Base-by-base conservation (phyloP, 2,888 invertebrate genomes). In the Yponomeuta sedellus region DNA sequence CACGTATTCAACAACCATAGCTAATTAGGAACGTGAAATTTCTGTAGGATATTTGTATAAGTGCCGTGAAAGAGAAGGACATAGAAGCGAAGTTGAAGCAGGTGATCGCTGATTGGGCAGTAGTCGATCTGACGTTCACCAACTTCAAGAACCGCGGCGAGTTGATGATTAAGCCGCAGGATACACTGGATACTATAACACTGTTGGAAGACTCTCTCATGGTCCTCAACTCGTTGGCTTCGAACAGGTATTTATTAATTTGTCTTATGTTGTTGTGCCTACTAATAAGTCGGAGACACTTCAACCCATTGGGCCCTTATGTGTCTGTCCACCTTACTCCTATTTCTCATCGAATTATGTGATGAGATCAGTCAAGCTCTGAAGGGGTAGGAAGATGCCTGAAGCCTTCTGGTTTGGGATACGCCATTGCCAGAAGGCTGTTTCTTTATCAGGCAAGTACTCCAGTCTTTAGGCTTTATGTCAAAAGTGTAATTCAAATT, bases 1-100 rank as follows among this genome's bases (percentile, higher is more conserved):
- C 1, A 34, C 34, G 8, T 6, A 34, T 8, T 34, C 8, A 8
- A 34, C 6, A 6, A 34, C 34, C 34, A 34, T 34, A 6, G 8
- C 10, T 34, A 34, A 5, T 8, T 8, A 8, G 34, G 1, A 8
- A 5, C 34, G 34, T 34, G 34, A 34, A 8, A 12, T 52, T 52
- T 22, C 59, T 8, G 4, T 69, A 95, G 94, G 97, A 97, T 78
- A 96, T 97, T 72, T 97, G 97, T 75, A 95, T 97, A 52, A 95
- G 97, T 75, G 97, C 97, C 0, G 94, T 95, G 0, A 97, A 97
- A 86, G 98, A 98, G 81, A 95, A 95, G 73, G 97, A 98, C 73
- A 97, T 97, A 69, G 97, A 97, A 87, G 96, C 95, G 0, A 97
- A 97, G 87, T 80, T 97, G 68, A 96, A 95, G 72, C 95, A 96